A percentile compares a stretch with the other conserved stretches of the same genome.
Evolutionary conservation across 2,113 vertebrate genomes (phyloP).

Genomic region (Oreochromis aureus): DNA sequence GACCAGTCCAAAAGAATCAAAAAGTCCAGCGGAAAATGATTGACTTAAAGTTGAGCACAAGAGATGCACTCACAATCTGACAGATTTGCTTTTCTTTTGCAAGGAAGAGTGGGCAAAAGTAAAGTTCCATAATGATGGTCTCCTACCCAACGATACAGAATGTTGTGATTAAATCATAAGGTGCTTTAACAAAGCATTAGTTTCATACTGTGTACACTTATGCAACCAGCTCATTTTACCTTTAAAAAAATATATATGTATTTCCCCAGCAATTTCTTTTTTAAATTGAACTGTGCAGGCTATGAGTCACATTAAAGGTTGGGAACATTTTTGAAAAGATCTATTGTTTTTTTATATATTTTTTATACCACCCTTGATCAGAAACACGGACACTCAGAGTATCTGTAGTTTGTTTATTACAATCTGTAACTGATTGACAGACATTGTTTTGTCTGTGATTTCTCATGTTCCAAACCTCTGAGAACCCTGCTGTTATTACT

Average conservation of each 20-base stretch:
- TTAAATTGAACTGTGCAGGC: not conserved
- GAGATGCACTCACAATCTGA: not conserved
- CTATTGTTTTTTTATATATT: not conserved
- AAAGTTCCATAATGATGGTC: not conserved
- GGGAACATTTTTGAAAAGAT: not conserved
- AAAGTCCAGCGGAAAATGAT: not conserved
- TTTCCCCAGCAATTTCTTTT: not conserved
- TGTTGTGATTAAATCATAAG: not conserved
- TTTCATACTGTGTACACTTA: not conserved
- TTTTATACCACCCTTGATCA: not conserved
- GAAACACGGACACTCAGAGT: not conserved
- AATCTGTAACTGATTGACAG: not conserved
- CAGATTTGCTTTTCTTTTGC: not conserved
- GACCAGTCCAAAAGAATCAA: not conserved
- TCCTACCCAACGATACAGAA: not conserved
- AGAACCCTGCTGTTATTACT: slow-evolving; percentile 26
- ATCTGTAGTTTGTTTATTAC: not conserved
- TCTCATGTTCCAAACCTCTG: not conserved
- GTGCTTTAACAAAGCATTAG: not conserved
- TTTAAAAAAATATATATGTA: accelerated
- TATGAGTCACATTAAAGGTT: not conserved
- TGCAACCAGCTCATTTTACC: not conserved
- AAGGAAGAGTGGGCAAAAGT: not conserved
- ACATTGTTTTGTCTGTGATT: not conserved
- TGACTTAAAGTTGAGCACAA: not conserved